Base-by-base conservation (phyloP, 2,113 vertebrate species). In the Charina bottae region DNA sequence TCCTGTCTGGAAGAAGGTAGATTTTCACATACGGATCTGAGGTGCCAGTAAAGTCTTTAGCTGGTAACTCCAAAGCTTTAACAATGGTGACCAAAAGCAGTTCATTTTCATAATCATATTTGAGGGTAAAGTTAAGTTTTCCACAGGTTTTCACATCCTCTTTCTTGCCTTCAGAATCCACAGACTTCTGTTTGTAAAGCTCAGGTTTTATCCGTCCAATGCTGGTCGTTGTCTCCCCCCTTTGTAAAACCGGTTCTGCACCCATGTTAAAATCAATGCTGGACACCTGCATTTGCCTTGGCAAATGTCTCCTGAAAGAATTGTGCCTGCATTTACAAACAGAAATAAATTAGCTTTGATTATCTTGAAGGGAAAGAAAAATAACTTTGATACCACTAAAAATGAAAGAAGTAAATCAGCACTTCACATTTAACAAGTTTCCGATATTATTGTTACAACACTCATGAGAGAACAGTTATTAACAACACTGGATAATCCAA, bases 11-110 rank as follows among this genome's bases (percentile, higher is more conserved):
- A 90, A 99, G 98, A 95, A 99, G 97, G 96, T 99, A 99, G 96
- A 99, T 99, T 97, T 99, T 99, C 94, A 99, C 98, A 0, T 99
- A 99, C 0, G 99, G 99, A 94, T 99, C 99, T 0, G 99, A 99
- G 62, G 99, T 99, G 93, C 99, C 99, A 0, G 98, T 98, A 96
- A 99, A 98, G 97, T 99, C 99, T 96, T 99, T 99, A 94, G 98
- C 99, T 1, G 99, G 99, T 93, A 99, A 98, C 55, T 99, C 99
- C 95, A 99, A 97, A 91, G 98, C 99, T 96, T 99, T 99, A 91
- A 99, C 95, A 95, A 99, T 99, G 88, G 96, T 98, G 93, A 99
- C 99, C 84, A 99, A 97, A 90, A 99, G 97, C 6, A 98, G 98
- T 96, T 99, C 98, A 88, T 99, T 99, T 96, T 99, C 99, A 56